Percentiles rank a stretch among this genome's conserved stretches.
Conservation (phyloP, 2,113 vertebrate species). For the Catharus minimus region DNA sequence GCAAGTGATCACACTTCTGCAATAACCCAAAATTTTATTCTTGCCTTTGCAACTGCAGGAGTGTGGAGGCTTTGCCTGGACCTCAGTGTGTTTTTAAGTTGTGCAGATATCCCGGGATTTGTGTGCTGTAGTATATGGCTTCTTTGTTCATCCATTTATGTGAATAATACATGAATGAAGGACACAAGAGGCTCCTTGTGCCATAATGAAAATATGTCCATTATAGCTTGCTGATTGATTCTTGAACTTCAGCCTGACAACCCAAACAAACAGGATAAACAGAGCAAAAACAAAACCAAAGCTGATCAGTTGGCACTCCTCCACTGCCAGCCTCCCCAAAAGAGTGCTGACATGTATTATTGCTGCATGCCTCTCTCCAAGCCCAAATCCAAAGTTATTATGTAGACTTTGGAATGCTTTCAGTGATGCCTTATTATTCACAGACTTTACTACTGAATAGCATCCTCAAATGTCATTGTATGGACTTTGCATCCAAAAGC, state of each 20-base stretch:
- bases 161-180: neutral
- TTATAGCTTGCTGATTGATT: neutral
- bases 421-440: neutral
- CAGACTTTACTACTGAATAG: slow-evolving; percentile 11
- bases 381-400: neutral
- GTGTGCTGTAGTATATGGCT: neutral
- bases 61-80: neutral
- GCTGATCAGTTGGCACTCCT: neutral
- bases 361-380: neutral
- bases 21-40: neutral
- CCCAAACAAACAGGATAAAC: slow-evolving; percentile 10
- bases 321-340: neutral
- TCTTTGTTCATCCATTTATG: neutral
- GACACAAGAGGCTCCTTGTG: neutral
- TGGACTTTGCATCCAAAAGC: slow-evolving; percentile 19
- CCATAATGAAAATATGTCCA: neutral
- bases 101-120: neutral
- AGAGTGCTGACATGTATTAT: neutral
- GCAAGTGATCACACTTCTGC: neutral
- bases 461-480: neutral
- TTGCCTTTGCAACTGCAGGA: neutral
- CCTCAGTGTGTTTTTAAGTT: neutral
- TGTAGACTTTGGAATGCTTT: neutral
- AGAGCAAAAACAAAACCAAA: neutral
- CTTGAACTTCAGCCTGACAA: slow-evolving; percentile 9